Evolutionary conservation across 53 echinoderm and acorn worm genomes (phyloP).

Genomic region (Paracentrotus lividus): DNA sequence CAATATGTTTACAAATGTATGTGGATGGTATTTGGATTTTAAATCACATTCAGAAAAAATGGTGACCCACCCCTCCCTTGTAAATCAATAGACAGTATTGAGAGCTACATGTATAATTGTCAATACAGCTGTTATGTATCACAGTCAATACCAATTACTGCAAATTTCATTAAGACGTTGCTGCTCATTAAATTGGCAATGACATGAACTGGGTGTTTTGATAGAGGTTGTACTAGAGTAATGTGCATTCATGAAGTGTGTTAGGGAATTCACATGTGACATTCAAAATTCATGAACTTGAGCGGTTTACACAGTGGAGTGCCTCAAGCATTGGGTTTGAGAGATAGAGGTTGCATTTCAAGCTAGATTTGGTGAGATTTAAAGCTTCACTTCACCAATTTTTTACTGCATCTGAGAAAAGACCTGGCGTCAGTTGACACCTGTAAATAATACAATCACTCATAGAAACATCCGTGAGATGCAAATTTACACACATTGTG

Average conservation of each 20-base stretch:
- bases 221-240: background rate
- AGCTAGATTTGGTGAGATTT: no score
- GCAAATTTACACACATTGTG: no score
- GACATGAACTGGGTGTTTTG: constrained; percentile 25
- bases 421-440: no score
- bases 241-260: background rate
- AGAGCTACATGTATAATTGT: constrained; percentile 1
- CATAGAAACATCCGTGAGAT: no score
- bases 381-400: no score
- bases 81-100: background rate
- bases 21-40: no score
- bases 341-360: background rate
- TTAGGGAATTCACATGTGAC: background rate
- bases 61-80: background rate
- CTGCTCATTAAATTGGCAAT: constrained; percentile 37
- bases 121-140: constrained; percentile 28
- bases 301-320: constrained; percentile 4
- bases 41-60: background rate
- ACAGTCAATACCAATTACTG: constrained; percentile 36
- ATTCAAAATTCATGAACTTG: constrained; percentile 13
- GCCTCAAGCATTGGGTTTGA: background rate
- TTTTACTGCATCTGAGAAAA: no score
- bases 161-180: constrained; percentile 48
- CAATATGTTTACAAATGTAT: no score
- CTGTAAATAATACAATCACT: no score